These are phyloP conservation scores for Xyliphius kryptos DNA, from an alignment of 2,113 vertebrate genomes.

Conservation along the genomic window DNA sequence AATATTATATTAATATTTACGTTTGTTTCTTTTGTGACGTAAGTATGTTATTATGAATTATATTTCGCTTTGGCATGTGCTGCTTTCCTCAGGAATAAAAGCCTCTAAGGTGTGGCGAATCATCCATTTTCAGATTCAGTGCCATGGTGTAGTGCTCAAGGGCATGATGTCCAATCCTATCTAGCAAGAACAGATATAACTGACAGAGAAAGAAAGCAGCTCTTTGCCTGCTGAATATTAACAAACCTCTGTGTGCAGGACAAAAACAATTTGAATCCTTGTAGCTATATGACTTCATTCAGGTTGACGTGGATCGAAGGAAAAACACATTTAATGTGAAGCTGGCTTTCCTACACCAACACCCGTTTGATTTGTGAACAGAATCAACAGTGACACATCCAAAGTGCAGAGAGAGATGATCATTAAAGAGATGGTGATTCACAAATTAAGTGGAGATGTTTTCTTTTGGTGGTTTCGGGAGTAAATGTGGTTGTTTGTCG, in stretches of 20 bases:
- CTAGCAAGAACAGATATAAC: constrained; percentile 25
- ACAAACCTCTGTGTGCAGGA: constrained; percentile 11
- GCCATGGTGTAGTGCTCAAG: constrained; percentile 31
- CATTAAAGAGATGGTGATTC: constrained; percentile 3
- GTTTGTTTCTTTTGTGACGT: neutral
- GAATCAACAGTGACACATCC: constrained; percentile 1
- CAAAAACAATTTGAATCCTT: constrained; percentile 23
- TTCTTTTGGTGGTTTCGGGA: constrained; percentile 4
- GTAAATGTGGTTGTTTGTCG: constrained; percentile 13
- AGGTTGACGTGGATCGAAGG: constrained; percentile 18
- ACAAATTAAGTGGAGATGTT: constrained; percentile 17
- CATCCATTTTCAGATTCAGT: constrained; percentile 22
- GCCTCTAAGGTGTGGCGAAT: constrained; percentile 22
- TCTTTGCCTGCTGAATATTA: constrained; percentile 35
- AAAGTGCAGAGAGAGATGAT: neutral
- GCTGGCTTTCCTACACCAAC: neutral
- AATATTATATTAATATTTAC: neutral
- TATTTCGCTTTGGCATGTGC: neutral
- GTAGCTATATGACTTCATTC: constrained; percentile 11
- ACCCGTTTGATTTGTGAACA: neutral
- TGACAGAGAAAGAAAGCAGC: constrained; percentile 37
- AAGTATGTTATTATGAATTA: neutral
- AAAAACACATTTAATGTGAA: neutral
- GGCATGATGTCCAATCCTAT: constrained; percentile 37
- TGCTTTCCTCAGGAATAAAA: constrained; percentile 17